These are phyloP conservation scores for Calliphora vomitoria DNA, from an alignment of 2,888 invertebrate genomes.

Conservation along the genomic window DNA sequence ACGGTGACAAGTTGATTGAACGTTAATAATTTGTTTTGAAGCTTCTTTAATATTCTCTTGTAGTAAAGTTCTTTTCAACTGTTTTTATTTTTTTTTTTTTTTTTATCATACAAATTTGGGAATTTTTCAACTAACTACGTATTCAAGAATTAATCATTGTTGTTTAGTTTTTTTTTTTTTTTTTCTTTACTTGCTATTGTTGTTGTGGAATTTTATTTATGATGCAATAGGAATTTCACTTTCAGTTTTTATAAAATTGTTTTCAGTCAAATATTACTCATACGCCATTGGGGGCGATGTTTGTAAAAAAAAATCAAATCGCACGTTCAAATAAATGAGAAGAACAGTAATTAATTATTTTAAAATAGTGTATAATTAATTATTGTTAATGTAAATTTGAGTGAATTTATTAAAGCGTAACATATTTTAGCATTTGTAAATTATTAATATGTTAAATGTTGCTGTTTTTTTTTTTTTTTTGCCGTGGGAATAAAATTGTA, in stretches of 20 bases:
- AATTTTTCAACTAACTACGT: slow-evolving; percentile 4
- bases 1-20: slow-evolving; percentile 52
- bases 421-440: not conserved
- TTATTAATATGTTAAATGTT: not conserved
- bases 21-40: slow-evolving; percentile 12
- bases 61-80: not conserved
- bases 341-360: slow-evolving; percentile 2
- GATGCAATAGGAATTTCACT: slow-evolving; percentile 60
- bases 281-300: not conserved
- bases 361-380: slow-evolving; percentile 38
- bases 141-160: not conserved
- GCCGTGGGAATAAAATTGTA: not conserved
- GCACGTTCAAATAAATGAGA: not conserved
- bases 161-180: not conserved
- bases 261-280: slow-evolving; percentile 36
- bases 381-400: slow-evolving; percentile 15
- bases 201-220: slow-evolving; percentile 29
- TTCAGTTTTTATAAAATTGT: slow-evolving; percentile 29
- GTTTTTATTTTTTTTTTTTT: slow-evolving; percentile 6
- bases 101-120: not conserved
- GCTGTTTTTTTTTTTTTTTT: not conserved
- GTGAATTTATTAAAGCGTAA: slow-evolving; percentile 9
- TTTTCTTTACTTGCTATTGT: too few relatives aligned
- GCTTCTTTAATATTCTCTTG: slow-evolving; percentile 41
- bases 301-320: not conserved